These are phyloP conservation scores for Cyprinodon diabolis DNA, from an alignment of 2,797 vertebrate genomes.

Conservation along the genomic window DNA sequence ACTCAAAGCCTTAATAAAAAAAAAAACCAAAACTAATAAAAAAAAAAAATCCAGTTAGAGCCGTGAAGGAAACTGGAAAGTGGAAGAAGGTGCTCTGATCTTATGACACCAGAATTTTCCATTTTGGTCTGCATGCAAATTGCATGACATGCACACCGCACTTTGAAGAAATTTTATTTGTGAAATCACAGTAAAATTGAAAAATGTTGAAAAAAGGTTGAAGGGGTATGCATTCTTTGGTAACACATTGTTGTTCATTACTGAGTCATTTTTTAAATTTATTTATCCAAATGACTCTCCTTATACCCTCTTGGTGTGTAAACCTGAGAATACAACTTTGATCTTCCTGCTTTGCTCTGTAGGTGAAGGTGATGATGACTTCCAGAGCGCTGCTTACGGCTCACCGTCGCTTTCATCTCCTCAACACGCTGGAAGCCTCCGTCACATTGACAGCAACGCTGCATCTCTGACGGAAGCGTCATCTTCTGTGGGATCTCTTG, in stretches of 20 bases:
- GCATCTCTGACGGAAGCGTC: conserved; percentile 60
- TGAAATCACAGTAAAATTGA: neutral
- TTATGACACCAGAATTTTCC: too few relatives aligned
- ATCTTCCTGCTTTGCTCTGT: neutral
- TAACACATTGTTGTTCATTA: neutral
- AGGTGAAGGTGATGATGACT: conserved; percentile 72
- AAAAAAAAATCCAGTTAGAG: too few relatives aligned
- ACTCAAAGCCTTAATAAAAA: too few relatives aligned
- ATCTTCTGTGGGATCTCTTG: conserved; percentile 65
- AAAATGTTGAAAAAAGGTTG: neutral
- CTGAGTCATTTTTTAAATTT: neutral
- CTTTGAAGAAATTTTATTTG: neutral
- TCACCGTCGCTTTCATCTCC: conserved; percentile 72
- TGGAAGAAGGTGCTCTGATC: too few relatives aligned
- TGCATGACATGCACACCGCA: neutral
- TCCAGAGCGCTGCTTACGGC: conserved; percentile 73
- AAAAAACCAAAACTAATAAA: too few relatives aligned
- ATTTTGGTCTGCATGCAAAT: too few relatives aligned
- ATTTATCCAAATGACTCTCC: neutral
- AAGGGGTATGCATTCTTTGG: neutral
- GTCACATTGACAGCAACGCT: conserved; percentile 71
- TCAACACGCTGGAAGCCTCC: conserved; percentile 57
- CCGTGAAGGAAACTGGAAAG: too few relatives aligned
- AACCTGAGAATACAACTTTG: neutral
- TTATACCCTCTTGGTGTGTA: neutral